Percentiles rank a stretch among this genome's conserved stretches.
These are phyloP conservation scores for Nomada ferruginata DNA, from an alignment of 2,888 invertebrate species.

Conservation along the genomic window DNA sequence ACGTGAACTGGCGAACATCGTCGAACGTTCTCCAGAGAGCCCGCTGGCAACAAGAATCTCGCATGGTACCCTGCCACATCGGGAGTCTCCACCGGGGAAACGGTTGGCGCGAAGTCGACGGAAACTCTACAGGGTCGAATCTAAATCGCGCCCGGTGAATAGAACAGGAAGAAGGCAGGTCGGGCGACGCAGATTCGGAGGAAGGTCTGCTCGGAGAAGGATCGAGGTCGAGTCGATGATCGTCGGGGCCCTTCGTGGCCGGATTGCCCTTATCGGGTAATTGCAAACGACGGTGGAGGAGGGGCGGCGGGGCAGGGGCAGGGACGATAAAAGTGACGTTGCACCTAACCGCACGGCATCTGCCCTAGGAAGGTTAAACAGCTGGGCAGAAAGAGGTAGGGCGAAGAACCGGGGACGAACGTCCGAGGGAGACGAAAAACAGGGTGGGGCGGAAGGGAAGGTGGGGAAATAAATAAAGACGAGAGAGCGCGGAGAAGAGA, in stretches of 20 bases:
- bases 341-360: constrained; percentile 76
- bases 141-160: background rate
- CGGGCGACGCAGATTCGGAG: constrained; percentile 13
- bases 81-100: background rate
- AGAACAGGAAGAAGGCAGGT: background rate
- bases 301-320: constrained; percentile 18
- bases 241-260: constrained; percentile 48
- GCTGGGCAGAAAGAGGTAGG: constrained; percentile 69
- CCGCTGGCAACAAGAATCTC: background rate
- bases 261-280: constrained; percentile 76
- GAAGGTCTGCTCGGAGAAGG: constrained; percentile 24
- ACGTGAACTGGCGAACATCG: constrained; percentile 16
- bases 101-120: background rate
- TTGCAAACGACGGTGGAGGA: constrained; percentile 61
- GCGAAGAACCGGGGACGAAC: constrained; percentile 38
- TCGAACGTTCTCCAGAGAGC: constrained; percentile 6
- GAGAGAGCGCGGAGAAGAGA: constrained; percentile 43
- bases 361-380: constrained; percentile 77
- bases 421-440: constrained; percentile 36
- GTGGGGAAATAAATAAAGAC: constrained; percentile 36
- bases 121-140: background rate
- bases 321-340: constrained; percentile 73
- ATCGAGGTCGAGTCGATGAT: constrained; percentile 55
- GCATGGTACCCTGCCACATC: too few relatives aligned
- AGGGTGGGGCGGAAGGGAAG: constrained; percentile 7